Evolutionary conservation across 2,113 vertebrate genomes (phyloP).

Genomic region (Nettapus auritus): DNA sequence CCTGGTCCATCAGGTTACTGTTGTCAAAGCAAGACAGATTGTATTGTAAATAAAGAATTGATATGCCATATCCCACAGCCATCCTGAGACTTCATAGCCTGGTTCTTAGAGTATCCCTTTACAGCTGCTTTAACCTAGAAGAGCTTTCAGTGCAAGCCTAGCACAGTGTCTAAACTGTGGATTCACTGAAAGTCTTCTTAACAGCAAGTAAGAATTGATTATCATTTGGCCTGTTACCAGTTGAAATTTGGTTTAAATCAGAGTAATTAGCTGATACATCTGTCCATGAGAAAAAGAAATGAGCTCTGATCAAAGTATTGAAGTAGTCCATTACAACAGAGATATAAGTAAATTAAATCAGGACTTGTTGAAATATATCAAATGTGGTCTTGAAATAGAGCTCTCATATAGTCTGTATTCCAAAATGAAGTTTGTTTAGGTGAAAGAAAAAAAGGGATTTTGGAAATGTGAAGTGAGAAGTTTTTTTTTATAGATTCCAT

Average conservation of each 20-base stretch:
- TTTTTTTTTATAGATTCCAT: not conserved
- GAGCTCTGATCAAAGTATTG: not conserved
- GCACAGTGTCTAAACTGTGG: not conserved
- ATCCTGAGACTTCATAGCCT: not conserved
- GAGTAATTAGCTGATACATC: not conserved
- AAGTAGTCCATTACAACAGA: not conserved
- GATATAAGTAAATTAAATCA: not conserved
- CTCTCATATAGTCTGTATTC: not conserved
- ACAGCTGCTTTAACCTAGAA: not conserved
- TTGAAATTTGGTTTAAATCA: not conserved
- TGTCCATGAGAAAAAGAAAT: not conserved
- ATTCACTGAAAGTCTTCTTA: not conserved
- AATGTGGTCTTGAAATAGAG: not conserved
- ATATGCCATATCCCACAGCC: not conserved
- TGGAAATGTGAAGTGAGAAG: not conserved
- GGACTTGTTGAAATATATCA: not conserved
- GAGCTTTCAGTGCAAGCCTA: not conserved
- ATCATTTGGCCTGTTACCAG: not conserved
- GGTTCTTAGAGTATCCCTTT: not conserved
- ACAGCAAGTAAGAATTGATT: not conserved
- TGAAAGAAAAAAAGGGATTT: accelerated
- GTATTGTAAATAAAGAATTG: not conserved
- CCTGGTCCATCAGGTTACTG: not conserved
- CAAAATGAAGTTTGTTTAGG: not conserved
- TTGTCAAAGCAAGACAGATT: not conserved